A percentile compares a stretch with the other conserved stretches of the same genome.
Evolutionary conservation across 2,113 vertebrate species (phyloP).

Genomic region (Myotis brandtii): DNA sequence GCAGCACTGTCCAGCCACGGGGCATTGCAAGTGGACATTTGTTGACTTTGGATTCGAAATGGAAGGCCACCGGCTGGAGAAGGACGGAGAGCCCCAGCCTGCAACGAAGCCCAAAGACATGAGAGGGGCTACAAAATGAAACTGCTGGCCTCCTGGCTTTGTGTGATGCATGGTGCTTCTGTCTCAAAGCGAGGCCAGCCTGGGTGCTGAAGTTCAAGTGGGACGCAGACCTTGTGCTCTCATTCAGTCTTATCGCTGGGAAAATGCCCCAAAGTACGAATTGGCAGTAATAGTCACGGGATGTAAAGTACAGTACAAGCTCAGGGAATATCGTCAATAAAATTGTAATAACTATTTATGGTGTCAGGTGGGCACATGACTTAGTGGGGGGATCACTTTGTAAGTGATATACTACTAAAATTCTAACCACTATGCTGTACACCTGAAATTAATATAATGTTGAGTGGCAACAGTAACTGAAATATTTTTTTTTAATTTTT

Average conservation of each 20-base stretch:
- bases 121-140: neutral
- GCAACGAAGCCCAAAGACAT: neutral
- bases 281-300: neutral
- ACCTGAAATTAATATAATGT: neutral
- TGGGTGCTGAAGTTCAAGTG: neutral
- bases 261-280: slow-evolving; percentile 17
- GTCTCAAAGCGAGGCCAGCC: neutral
- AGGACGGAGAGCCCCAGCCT: neutral
- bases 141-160: neutral
- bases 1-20: neutral
- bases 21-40: neutral
- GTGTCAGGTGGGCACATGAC: neutral
- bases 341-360: neutral
- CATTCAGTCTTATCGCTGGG: neutral
- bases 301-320: neutral
- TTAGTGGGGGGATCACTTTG: neutral
- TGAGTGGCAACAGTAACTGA: neutral
- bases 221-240: neutral
- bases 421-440: neutral
- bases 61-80: neutral
- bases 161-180: neutral
- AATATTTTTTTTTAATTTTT: neutral
- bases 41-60: slow-evolving; percentile 3
- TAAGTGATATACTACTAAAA: neutral
- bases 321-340: neutral